Evolutionary conservation across 2,797 vertebrate genomes (phyloP).

Genomic region (Phataginus tetradactyla): DNA sequence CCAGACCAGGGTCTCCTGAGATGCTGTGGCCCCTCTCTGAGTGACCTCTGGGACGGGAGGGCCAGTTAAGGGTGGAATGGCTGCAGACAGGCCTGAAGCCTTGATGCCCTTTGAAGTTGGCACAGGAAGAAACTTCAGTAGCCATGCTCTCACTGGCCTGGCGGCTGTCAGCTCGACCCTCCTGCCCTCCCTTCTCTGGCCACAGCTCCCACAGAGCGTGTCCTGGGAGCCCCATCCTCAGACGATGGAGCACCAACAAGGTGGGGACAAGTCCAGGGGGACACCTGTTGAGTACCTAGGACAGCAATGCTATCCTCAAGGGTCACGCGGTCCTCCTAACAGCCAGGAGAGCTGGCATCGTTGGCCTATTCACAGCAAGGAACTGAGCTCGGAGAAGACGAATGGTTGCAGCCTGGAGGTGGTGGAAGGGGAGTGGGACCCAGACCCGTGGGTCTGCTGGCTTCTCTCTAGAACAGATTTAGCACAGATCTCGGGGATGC

Average conservation of each 20-base stretch:
- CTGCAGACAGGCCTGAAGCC: background rate
- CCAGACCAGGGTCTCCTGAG: fast-evolving
- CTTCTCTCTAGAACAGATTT: background rate
- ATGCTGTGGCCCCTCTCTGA: background rate
- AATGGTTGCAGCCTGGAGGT: background rate
- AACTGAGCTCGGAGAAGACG: background rate
- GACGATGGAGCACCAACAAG: too few species aligned
- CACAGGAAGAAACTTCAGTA: background rate
- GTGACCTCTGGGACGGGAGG: background rate
- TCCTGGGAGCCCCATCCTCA: background rate
- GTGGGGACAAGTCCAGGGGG: too few species aligned
- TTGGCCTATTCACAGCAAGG: background rate
- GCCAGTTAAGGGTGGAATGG: too few species aligned
- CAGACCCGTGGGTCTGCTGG: background rate
- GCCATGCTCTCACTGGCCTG: too few species aligned
- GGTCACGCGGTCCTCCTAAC: background rate
- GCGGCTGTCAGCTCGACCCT: background rate
- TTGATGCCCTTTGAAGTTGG: background rate
- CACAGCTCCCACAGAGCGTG: fast-evolving
- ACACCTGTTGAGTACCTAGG: background rate
- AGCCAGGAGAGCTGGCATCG: background rate
- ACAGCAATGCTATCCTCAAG: background rate
- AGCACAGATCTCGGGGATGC: background rate
- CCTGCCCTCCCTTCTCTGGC: background rate
- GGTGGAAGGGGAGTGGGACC: background rate